Evolutionary conservation across 2,888 invertebrate genomes (phyloP).

Genomic region (Scelioninae gen. 2): DNA sequence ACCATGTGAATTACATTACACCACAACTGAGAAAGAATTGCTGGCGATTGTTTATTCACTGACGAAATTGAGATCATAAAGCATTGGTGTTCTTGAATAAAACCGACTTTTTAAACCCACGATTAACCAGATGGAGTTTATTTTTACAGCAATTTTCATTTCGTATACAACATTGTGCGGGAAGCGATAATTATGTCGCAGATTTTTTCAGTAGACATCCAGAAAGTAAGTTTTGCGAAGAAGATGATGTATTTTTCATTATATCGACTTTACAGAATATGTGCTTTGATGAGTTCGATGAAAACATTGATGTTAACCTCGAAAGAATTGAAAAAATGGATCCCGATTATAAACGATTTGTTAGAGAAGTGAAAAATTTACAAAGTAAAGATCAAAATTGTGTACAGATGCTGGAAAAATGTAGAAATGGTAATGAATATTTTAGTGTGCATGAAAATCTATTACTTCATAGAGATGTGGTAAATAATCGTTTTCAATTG

Average conservation of each 20-base stretch:
- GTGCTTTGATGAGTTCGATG: no score
- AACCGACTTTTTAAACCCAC: not conserved
- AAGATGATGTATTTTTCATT: not conserved
- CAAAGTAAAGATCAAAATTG: not conserved
- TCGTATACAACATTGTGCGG: slow-evolving; percentile 9
- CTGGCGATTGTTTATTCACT: slow-evolving; percentile 12
- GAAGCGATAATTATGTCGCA: slow-evolving; percentile 8
- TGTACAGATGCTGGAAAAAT: not conserved
- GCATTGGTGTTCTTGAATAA: slow-evolving; percentile 6
- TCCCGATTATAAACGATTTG: slow-evolving; percentile 3
- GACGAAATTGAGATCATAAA: slow-evolving; percentile 37
- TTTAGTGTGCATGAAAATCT: not conserved
- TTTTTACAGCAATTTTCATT: slow-evolving; percentile 17
- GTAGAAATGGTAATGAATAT: not conserved
- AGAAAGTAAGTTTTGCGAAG: slow-evolving; percentile 4
- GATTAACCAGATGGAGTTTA: slow-evolving; percentile 21
- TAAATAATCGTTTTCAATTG: slow-evolving; percentile 7
- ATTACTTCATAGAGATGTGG: slow-evolving; percentile 6
- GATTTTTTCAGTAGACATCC: slow-evolving; percentile 16
- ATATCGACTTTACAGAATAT: no score
- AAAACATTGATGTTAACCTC: no score
- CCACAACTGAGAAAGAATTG: slow-evolving; percentile 31
- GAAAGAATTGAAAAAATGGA: no score
- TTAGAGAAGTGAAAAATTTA: not conserved
- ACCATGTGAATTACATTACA: slow-evolving; percentile 11